Percentiles rank a stretch among this genome's conserved stretches.
Evolutionary conservation across 2,113 vertebrate species (phyloP).

Genomic region (Trogon surrucura): DNA sequence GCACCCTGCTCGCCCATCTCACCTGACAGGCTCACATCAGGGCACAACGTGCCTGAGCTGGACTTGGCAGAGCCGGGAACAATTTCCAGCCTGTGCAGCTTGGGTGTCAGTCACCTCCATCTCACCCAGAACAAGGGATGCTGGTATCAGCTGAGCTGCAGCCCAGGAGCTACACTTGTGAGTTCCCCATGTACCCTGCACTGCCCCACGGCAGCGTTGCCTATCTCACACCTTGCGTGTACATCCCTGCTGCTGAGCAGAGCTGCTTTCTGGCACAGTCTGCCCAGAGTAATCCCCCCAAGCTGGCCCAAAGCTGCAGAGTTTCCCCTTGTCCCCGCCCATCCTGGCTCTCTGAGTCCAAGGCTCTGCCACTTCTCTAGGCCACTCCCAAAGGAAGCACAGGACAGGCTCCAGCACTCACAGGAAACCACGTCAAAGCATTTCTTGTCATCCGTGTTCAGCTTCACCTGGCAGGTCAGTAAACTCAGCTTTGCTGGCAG

Average conservation of each 20-base stretch:
- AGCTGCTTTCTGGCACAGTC: neutral
- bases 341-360: accelerated
- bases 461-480: constrained; percentile 81
- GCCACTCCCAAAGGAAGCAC: neutral
- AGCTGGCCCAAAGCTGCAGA: neutral
- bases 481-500: constrained; percentile 76
- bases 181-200: accelerated
- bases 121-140: neutral
- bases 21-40: neutral
- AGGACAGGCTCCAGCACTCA: constrained; percentile 24
- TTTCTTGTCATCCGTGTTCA: constrained; percentile 74
- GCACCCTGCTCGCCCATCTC: accelerated
- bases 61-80: neutral
- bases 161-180: neutral
- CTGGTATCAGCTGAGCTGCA: neutral
- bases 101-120: neutral
- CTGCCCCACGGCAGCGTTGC: neutral
- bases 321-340: neutral
- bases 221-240: accelerated
- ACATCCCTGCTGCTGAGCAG: neutral
- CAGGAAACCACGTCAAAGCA: constrained; percentile 79
- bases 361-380: neutral
- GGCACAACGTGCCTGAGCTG: neutral
- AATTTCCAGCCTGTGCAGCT: neutral
- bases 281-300: neutral